These are phyloP conservation scores for Julus scanicus DNA, from an alignment of 2,888 invertebrate species.

Conservation along the genomic window DNA sequence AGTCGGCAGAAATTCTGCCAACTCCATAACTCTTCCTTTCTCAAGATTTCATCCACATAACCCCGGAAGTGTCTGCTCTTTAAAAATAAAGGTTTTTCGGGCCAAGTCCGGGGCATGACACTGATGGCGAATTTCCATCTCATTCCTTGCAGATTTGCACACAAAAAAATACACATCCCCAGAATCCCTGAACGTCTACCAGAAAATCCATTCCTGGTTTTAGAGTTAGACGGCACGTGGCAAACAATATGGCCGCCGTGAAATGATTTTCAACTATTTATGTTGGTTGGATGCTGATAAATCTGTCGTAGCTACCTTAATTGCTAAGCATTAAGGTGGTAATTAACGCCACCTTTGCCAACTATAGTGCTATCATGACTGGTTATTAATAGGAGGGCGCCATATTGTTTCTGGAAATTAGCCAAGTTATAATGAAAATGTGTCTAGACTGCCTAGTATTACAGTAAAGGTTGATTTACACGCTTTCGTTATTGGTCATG, in stretches of 20 bases:
- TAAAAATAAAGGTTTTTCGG: neutral
- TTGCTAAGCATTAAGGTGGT: conserved; percentile 8
- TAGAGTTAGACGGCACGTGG: neutral
- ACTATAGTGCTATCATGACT: neutral
- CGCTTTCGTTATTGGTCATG: too few species aligned
- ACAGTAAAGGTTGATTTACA: too few species aligned
- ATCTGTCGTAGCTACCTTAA: neutral
- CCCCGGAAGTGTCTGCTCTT: conserved; percentile 25
- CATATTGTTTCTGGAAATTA: neutral
- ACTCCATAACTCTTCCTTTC: neutral
- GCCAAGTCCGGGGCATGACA: neutral
- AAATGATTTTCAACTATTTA: neutral
- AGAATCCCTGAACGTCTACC: neutral
- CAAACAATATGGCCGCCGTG: neutral
- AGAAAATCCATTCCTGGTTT: neutral
- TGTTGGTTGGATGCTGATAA: neutral
- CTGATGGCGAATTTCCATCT: neutral
- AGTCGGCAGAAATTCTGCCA: conserved; percentile 3
- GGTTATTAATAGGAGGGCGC: conserved; percentile 6
- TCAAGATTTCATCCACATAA: neutral
- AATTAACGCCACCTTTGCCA: conserved; percentile 3
- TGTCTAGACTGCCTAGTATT: neutral
- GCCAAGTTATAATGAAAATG: neutral
- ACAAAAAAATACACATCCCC: neutral
- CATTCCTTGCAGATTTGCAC: neutral